A percentile compares a stretch with the other conserved stretches of the same genome.
These are phyloP conservation scores for Malurus alboscapulatus DNA, from an alignment of 2,113 vertebrate species.

Conservation along the genomic window DNA sequence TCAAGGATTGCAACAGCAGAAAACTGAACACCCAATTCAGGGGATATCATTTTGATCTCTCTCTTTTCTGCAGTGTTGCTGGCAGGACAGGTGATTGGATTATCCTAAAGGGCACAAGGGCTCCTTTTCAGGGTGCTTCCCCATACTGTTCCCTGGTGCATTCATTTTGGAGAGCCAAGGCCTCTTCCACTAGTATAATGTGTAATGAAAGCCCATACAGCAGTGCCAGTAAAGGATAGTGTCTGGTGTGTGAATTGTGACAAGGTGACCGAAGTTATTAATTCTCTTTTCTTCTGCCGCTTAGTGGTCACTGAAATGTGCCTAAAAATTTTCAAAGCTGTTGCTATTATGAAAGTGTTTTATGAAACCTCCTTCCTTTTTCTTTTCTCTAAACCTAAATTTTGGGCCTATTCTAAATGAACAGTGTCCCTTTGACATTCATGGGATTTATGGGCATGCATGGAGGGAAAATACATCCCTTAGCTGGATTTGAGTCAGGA, in stretches of 20 bases:
- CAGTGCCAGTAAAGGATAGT: background rate
- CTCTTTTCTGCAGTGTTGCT: background rate
- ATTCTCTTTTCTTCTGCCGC: background rate
- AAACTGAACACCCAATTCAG: background rate
- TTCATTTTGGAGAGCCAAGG: background rate
- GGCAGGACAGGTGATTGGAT: background rate
- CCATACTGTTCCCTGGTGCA: background rate
- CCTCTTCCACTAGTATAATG: background rate
- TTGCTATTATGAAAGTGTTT: constrained; percentile 26
- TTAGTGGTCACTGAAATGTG: background rate
- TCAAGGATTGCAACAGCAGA: background rate
- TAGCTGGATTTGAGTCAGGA: constrained; percentile 61
- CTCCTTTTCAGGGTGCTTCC: background rate
- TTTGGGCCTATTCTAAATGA: constrained; percentile 47
- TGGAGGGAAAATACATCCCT: constrained; percentile 56
- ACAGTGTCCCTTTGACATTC: constrained; percentile 71
- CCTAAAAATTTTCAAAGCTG: constrained; percentile 18
- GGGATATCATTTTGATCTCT: background rate
- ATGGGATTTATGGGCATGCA: constrained; percentile 59
- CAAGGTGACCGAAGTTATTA: background rate
- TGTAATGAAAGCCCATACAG: background rate
- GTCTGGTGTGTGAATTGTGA: background rate
- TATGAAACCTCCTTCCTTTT: constrained; percentile 6
- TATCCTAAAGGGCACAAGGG: background rate
- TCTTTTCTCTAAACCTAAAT: constrained; percentile 36